Evolutionary conservation across 2,113 vertebrate genomes (phyloP).

Genomic region (Felis chaus): DNA sequence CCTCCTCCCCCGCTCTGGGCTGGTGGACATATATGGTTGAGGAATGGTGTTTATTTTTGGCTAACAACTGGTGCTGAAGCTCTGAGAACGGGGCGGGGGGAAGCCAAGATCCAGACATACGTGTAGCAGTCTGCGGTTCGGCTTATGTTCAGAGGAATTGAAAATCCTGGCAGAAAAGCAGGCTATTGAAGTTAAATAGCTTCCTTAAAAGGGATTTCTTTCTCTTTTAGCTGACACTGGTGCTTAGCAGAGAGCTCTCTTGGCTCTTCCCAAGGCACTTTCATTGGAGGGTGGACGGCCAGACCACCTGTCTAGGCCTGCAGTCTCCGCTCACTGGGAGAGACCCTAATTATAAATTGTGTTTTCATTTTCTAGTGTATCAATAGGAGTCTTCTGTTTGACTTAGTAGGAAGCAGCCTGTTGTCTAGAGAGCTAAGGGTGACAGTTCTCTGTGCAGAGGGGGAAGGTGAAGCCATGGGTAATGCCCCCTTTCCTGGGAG

Average conservation of each 20-base stretch:
- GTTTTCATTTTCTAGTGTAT: neutral
- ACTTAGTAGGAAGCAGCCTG: neutral
- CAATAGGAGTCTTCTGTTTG: neutral
- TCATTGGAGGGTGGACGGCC: neutral
- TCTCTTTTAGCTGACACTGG: neutral
- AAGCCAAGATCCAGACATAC: neutral
- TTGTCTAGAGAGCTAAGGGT: neutral
- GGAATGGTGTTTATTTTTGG: constrained; percentile 92
- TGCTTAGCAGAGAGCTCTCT: neutral
- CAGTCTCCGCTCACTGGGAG: neutral
- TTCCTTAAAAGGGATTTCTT: constrained; percentile 81
- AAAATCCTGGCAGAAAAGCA: constrained; percentile 28
- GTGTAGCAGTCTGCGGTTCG: neutral
- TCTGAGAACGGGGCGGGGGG: constrained; percentile 61
- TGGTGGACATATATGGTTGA: constrained; percentile 94
- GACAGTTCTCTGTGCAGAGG: neutral
- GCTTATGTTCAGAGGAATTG: constrained; percentile 48
- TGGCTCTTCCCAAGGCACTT: neutral
- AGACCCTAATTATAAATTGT: neutral
- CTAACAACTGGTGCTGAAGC: constrained; percentile 85
- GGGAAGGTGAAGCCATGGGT: neutral
- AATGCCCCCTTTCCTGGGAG: neutral
- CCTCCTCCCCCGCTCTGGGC: constrained; percentile 54
- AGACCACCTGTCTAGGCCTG: neutral
- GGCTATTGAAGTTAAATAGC: neutral